Evolutionary conservation across 2,888 invertebrate species (phyloP).

Genomic region (Cantharis rufa): DNA sequence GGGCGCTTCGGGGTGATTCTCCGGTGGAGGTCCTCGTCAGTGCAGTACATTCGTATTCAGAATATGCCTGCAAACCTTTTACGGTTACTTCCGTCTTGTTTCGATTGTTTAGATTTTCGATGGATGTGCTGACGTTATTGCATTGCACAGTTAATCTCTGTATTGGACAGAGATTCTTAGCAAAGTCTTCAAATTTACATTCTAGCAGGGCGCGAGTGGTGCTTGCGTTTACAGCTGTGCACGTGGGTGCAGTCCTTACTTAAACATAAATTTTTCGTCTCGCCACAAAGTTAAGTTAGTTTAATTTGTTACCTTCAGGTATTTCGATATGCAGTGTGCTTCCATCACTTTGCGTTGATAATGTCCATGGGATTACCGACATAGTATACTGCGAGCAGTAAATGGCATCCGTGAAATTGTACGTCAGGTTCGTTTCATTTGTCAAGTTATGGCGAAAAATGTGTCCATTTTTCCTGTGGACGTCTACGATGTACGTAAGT

Average conservation of each 20-base stretch:
- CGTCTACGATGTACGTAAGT: not conserved
- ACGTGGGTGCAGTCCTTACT: constrained; percentile 19
- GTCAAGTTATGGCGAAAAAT: not conserved
- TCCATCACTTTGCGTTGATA: not conserved
- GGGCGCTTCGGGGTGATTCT: not conserved
- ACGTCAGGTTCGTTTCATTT: not conserved
- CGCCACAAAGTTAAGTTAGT: not conserved
- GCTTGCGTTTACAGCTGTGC: not conserved
- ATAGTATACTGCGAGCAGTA: not conserved
- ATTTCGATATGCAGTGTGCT: not conserved
- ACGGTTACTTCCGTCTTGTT: not conserved
- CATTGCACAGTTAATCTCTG: constrained; percentile 13
- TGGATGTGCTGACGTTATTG: not conserved
- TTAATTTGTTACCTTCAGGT: not conserved
- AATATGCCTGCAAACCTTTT: not conserved
- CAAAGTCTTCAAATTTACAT: constrained; percentile 10
- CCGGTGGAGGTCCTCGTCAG: not conserved
- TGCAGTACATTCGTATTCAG: not conserved
- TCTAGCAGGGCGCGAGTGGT: constrained; percentile 6
- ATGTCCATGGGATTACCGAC: too few relatives aligned
- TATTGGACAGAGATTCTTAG: constrained; percentile 19
- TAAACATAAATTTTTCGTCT: constrained; percentile 10
- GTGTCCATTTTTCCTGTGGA: not conserved
- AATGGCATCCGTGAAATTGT: not conserved
- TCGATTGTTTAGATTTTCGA: not conserved